Evolutionary conservation across 2,113 vertebrate genomes (phyloP), one percentile per base, ranked within the genome.

Genomic region (Gasterosteus aculeatus): DNA sequence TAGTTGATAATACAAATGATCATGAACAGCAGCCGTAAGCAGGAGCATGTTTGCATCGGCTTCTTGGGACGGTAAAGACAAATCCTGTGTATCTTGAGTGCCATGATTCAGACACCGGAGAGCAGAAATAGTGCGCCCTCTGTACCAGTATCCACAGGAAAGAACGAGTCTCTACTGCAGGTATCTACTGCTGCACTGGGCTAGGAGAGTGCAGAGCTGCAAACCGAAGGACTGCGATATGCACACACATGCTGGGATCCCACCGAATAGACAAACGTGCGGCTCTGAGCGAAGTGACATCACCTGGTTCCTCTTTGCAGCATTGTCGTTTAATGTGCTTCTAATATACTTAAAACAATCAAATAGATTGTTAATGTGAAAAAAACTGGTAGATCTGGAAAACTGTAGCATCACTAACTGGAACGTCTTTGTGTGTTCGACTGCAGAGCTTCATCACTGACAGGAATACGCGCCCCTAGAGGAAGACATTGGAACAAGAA

Each of bases 391-490:
- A n/a, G n/a, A n/a, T n/a, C n/a, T n/a, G n/a, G n/a, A n/a, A n/a
- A 18, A 59, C 14, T 63, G 58, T 65, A 22, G 33, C 19, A 41
- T 44, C 10, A 10, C 65, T 74, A n/a, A 5, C 68, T 77, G 60
- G 80, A 85, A 87, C 57, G 44, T 60, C 77, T 66, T 19, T 70
- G 78, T 69, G 69, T 61, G 74, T 80, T 86, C 82, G 74, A 88
- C 81, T 90, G 88, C 86, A 89, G 87, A 81, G 83, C 58, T 76
- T 63, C n/a, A 64, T 85, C 79, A 82, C 39, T 49, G 74, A 85
- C 56, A 82, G 31, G 64, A 76, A 57, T 65, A 42, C 73, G 85
- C 88, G n/a, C 87, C 68, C 69, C 89, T 87, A 87, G 87, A 85
- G 92, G 85, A 84, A 10, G 46, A 61, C 26, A 64, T 12, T 10